Base-by-base conservation (phyloP, 1,140 invertebrate genomes). In the Listronotus bonariensis region DNA sequence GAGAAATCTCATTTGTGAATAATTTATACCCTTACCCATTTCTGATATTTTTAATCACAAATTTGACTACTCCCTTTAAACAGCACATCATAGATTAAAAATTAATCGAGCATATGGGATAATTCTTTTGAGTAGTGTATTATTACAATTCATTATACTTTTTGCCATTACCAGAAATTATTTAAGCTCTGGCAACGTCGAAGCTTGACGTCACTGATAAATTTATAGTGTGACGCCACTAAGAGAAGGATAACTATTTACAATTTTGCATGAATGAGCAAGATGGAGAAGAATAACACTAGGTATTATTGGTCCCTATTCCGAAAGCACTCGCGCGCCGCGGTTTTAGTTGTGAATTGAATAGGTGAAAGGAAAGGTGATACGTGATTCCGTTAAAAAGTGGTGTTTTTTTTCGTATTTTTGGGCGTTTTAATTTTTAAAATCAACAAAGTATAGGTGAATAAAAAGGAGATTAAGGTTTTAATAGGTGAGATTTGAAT, bases 381-480 rank as follows among this genome's bases (percentile, higher is more conserved):
- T 45, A 17, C n/a, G 8, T 8, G 17, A 10, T 15, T 49, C 6
- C 2, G 7, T 49, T 9, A 11, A 18, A 17, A 20, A 17, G 15
- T 20, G 46, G 10, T 18, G 20, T 49, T 49, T 49, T 49, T 43
- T 45, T 18, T 15, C 46, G 46, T 49, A 26, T 49, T 49, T 20
- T 49, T 49, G 20, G 46, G 46, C 15, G 15, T 15, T 46, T n/a
- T 18, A n/a, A 45, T 45, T 18, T 17, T 5, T 6, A 9, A 45
- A 45, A 45, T 9, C 11, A 2, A 14, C 11, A 3, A 41, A 1
- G 3, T 41, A 14, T 2, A 14, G 11, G 40, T n/a, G 14, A 41
- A 12, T 41, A 3, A 46, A 26, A 5, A 26, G 5, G 5, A 26
- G 5, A 26, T 26, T 3, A 5, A 26, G 20, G 2, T 26, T 26